Base-by-base conservation (phyloP, 1,140 invertebrate genomes). In the Bombus turneri region DNA sequence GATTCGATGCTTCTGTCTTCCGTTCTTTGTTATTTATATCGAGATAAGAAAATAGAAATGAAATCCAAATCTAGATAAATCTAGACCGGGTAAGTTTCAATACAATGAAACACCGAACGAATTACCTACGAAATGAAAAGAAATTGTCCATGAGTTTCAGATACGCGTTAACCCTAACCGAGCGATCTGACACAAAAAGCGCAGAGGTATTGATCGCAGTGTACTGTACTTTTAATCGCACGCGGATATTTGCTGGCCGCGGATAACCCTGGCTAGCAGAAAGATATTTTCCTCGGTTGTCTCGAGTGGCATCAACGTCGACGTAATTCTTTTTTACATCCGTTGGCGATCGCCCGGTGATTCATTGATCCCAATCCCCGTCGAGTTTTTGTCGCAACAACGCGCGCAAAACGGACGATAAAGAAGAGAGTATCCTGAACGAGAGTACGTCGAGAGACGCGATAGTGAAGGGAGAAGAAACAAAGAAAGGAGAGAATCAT, bases 281-380 rank as follows among this genome's bases (percentile, higher is more conserved):
- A 81, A 86, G 81, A 86, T 77, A 86, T 78, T 81, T 87, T 64
- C 72, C n/a, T 66, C 39, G 18, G 57, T 28, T 75, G 47, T 59
- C 41, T 78, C 39, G 18, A 75, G 37, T 75, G 47, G 18, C 43
- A 39, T 34, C 43, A 34, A 76, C 34, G 39, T 25, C 22, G 18
- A 39, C 69, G 80, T 57, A 25, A 59, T 25, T 84, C 31, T 73
- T 31, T 41, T 57, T 71, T 25, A 37, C 57, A 22, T 53, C 41
- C 15, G 34, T 18, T 12, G 25, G 37, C 22, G 66, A 66, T 22
- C 12, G 43, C 28, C 37, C 18, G 13, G 34, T 28, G 74, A 72
- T 78, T 57, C 64, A 15, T n/a, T n/a, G 82, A 5, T 62, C 34
- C n/a, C 62, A 31, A 31, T 28, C 34, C 77, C 59, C 31, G 82